These are phyloP conservation scores for Holothuria leucospilota DNA, from an alignment of 53 echinoderm and acorn worm genomes.

Conservation along the genomic window DNA sequence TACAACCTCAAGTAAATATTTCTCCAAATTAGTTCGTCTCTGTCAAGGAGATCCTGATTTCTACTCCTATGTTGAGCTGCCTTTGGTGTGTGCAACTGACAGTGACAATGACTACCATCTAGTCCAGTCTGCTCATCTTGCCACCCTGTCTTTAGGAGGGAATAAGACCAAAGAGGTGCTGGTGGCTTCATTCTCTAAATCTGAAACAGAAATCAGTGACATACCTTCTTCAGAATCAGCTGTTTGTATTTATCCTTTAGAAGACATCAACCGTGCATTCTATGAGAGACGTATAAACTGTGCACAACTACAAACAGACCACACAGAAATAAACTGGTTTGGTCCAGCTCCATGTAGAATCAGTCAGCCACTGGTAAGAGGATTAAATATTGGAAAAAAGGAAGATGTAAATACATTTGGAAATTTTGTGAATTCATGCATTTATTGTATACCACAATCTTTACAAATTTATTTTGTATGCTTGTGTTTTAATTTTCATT, in stretches of 20 bases:
- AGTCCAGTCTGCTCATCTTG: constrained; percentile 79
- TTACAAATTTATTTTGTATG: too few species aligned
- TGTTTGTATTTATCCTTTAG: constrained; percentile 73
- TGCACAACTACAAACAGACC: constrained; percentile 55
- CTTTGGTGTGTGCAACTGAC: constrained; percentile 48
- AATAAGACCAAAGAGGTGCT: constrained; percentile 64
- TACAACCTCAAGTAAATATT: constrained; percentile 37
- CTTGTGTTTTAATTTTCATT: too few species aligned
- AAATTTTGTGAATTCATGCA: too few species aligned
- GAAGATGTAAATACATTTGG: too few species aligned
- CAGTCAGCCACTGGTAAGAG: constrained; percentile 35
- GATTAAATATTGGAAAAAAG: too few species aligned
- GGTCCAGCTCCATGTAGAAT: constrained; percentile 24
- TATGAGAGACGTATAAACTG: constrained; percentile 62
- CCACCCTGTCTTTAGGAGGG: constrained; percentile 51
- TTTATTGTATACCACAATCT: too few species aligned
- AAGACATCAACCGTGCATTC: constrained; percentile 52
- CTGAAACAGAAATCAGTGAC: constrained; percentile 27
- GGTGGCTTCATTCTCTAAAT: constrained; percentile 71
- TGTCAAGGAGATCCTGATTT: constrained; percentile 73
- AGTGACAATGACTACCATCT: constrained; percentile 65
- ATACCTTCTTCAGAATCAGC: constrained; percentile 52
- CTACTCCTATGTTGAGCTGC: constrained; percentile 83
- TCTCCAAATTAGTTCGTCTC: constrained; percentile 77
- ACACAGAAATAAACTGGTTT: constrained; percentile 77